Conservation (phyloP, 2,888 invertebrate genomes). For the Amphimallon solstitiale region DNA sequence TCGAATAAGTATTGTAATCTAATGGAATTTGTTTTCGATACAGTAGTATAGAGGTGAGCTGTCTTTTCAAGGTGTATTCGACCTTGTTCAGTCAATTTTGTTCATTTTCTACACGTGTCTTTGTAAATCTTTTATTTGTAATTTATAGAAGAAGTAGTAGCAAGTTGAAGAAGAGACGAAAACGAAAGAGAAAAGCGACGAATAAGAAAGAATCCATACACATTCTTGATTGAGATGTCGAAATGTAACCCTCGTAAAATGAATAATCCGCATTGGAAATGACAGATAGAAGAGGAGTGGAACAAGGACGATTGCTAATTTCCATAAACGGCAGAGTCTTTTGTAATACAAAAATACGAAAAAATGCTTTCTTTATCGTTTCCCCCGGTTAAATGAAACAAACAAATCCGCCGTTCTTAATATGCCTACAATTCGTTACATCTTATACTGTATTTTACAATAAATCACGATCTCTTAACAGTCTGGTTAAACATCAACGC, state of each 20-base stretch:
- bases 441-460: neutral
- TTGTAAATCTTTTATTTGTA: conserved; percentile 31
- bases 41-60: too few relatives aligned
- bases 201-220: too few relatives aligned
- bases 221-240: conserved; percentile 10
- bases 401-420: conserved; percentile 6
- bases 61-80: neutral
- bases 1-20: conserved; percentile 18
- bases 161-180: neutral
- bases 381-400: too few relatives aligned
- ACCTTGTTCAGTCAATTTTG: conserved; percentile 9
- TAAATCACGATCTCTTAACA: neutral
- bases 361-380: neutral
- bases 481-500: neutral
- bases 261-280: conserved; percentile 16
- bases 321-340: neutral
- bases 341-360: neutral
- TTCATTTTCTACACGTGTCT: neutral
- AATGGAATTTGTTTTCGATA: conserved; percentile 16
- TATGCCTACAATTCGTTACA: neutral
- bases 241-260: conserved; percentile 14
- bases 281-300: neutral
- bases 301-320: neutral
- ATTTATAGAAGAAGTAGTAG: neutral
- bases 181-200: neutral